Percentiles rank a stretch among this genome's conserved stretches.
Evolutionary conservation across 1,140 invertebrate genomes (phyloP).

Genomic region (Drosophila erecta): DNA sequence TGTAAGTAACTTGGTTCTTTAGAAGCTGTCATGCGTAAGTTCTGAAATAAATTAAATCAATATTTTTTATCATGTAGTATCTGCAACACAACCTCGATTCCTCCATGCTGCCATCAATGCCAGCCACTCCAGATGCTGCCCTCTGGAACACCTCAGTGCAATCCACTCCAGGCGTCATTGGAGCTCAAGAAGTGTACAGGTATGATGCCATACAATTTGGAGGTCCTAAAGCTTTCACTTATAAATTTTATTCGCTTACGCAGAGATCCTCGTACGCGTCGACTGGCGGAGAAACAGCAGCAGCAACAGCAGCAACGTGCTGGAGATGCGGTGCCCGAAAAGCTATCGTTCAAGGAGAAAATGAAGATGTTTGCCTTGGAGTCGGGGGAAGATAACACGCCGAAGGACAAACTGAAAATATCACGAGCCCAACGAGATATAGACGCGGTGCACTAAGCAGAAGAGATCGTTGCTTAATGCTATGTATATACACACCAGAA

Average conservation of each 20-base stretch:
- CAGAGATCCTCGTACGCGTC: conserved; percentile 93
- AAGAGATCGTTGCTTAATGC: conserved; percentile 15
- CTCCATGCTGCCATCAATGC: conserved; percentile 83
- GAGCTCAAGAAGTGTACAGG: conserved; percentile 96
- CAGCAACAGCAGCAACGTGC: conserved; percentile 88
- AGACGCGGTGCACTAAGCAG: conserved; percentile 87
- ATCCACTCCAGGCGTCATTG: conserved; percentile 95
- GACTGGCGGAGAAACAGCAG: conserved; percentile 92
- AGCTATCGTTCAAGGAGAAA: conserved; percentile 96
- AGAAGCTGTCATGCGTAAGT: too few species aligned
- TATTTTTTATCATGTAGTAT: conserved; percentile 29
- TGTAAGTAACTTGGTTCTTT: conserved; percentile 86
- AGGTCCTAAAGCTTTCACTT: not conserved
- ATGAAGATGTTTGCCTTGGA: conserved; percentile 99
- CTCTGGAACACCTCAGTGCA: conserved; percentile 85
- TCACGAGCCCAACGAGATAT: conserved; percentile 96
- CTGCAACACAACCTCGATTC: conserved; percentile 67
- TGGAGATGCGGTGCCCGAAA: conserved; percentile 91
- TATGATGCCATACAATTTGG: conserved; percentile 70
- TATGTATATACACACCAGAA: conserved; percentile 57
- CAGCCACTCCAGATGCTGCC: conserved; percentile 88
- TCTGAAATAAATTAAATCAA: not conserved
- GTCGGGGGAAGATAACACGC: conserved; percentile 93
- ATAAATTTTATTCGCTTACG: not conserved
- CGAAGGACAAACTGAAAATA: conserved; percentile 96